phyloP scores from a whole-genome alignment of 2,113 vertebrate species.

The Indicator maculatus region DNA sequence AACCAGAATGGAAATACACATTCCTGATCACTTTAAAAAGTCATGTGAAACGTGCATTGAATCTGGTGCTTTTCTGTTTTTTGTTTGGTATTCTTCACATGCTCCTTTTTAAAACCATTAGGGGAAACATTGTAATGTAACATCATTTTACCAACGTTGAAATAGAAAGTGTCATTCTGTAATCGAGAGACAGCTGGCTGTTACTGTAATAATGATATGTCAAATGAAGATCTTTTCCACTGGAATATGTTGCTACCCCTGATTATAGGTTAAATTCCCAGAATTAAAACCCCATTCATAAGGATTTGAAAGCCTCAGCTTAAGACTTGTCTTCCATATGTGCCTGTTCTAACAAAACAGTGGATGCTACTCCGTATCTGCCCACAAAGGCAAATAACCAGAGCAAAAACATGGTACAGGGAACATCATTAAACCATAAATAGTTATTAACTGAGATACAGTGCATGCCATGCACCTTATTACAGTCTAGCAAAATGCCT shows the following conservation, averaged over 20 bases:
- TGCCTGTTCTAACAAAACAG: background rate
- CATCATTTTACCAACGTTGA: background rate
- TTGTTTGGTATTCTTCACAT: background rate
- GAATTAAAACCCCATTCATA: slow-evolving; percentile 35
- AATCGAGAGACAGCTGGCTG: slow-evolving; percentile 12
- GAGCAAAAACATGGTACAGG: background rate
- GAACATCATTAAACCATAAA: background rate
- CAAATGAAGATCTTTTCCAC: background rate
- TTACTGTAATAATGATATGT: background rate
- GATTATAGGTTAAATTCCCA: slow-evolving; percentile 1
- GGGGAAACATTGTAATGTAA: background rate
- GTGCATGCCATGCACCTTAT: background rate
- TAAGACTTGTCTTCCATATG: background rate
- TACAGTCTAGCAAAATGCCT: background rate
- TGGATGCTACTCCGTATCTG: background rate
- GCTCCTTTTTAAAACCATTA: background rate
- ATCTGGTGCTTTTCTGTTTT: background rate
- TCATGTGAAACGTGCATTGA: fast-evolving
- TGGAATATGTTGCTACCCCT: background rate
- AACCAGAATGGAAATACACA: background rate
- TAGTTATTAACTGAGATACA: slow-evolving; percentile 1
- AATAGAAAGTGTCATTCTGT: background rate
- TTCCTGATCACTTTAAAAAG: background rate
- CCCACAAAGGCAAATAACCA: background rate
- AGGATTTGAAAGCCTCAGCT: slow-evolving; percentile 17